Evolutionary conservation across 2,113 vertebrate species (phyloP), one percentile per base, ranked within the genome.

Genomic region (Mustela nigripes): DNA sequence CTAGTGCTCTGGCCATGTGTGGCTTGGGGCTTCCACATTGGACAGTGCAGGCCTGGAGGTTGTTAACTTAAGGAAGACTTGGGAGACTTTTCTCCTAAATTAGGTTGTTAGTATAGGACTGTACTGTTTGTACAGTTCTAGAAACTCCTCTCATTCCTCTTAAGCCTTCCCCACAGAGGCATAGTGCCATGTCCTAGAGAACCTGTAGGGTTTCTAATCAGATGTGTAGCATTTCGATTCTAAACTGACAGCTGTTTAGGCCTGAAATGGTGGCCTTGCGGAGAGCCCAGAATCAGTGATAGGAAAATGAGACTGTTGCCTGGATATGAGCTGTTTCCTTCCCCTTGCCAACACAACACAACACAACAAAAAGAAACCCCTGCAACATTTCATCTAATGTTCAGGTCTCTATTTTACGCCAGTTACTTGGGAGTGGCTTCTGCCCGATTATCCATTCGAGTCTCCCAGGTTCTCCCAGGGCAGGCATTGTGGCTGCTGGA

Each of bases 301-400:
- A 65, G 85, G 76, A 94, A 85, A 97, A 86, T 28, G n/a, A 96
- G 36, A 42, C 85, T 14, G 2, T 95, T 81, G 56, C 87, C 33
- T 89, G 58, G 48, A 26, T 58, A 11, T 31, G 86, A 86, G 65
- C 73, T 67, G 7, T 94, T 96, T 94, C 16, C 42, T 73, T 79
- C 60, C 33, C 22, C 3, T 92, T 31, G 33, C 62, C 71, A 91
- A n/a, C 53, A 78, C 39, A 82, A 53, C 9, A 60, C 39, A 39
- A 39, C 39, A 39, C 33, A 92, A 26, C 33, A 42, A 58, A 71
- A 19, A 19, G 48, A 24, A 28, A 1, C 7, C 31, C 53, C 73
- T 33, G 53, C 87, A 67, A 67, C 62, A 45, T 73, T 93, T 89
- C 58, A 12, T 80, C 36, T 87, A 62, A 4, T 5, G 53, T 60